A percentile compares a stretch with the other conserved stretches of the same genome.
Conservation (phyloP, 1,140 invertebrate genomes). For the Drosophila rhopaloa region DNA sequence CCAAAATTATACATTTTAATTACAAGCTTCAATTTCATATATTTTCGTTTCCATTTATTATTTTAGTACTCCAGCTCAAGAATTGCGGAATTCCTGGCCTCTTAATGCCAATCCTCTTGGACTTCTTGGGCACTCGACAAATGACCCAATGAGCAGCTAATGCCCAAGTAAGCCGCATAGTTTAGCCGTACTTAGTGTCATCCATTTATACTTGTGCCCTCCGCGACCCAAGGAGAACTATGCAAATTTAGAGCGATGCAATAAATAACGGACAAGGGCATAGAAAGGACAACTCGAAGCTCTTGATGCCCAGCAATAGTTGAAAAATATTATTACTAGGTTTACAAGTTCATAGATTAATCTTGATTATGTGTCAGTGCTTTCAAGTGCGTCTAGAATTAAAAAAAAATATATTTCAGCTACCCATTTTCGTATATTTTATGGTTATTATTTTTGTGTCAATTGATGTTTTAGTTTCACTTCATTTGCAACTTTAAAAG, state of each 20-base stretch:
- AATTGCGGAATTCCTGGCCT: background rate
- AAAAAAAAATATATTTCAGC: no score
- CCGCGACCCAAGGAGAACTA: conserved; percentile 14
- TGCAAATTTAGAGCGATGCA: conserved; percentile 41
- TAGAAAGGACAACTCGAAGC: background rate
- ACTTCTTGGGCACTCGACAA: conserved; percentile 30
- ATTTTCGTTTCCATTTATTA: no score
- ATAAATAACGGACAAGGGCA: conserved; percentile 10
- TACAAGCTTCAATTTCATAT: no score
- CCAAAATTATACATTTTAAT: no score
- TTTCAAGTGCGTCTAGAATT: no score
- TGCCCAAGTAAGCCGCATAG: conserved; percentile 42
- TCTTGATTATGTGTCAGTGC: no score
- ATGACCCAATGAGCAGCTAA: conserved; percentile 42
- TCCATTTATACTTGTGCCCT: background rate
- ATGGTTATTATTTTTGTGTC: background rate
- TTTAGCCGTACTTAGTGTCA: conserved; percentile 8
- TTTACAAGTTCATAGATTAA: no score
- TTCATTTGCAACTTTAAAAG: no score
- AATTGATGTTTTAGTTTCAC: no score
- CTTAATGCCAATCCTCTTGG: background rate
- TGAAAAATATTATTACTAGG: background rate
- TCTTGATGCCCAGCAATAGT: background rate
- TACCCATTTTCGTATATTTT: background rate
- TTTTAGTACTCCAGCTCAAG: background rate